Evolutionary conservation across 2,888 invertebrate species (phyloP).

Genomic region (Cantharis rustica): DNA sequence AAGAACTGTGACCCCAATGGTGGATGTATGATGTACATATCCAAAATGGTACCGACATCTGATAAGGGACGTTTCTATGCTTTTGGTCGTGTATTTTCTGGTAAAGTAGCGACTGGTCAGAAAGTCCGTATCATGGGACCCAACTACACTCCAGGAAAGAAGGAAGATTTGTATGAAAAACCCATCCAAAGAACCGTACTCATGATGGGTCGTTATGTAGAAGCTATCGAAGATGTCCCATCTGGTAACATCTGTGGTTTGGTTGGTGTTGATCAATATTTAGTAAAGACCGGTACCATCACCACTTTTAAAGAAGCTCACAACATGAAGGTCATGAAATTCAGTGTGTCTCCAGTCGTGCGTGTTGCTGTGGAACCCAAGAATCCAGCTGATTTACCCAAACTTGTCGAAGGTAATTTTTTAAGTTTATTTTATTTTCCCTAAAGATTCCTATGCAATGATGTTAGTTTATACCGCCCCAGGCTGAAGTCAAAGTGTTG

Average conservation of each 20-base stretch:
- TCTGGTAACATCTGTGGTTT: constrained; percentile 98
- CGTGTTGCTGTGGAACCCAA: constrained; percentile 99
- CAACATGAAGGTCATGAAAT: constrained; percentile 99
- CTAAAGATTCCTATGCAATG: neutral
- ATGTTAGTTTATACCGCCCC: constrained; percentile 37
- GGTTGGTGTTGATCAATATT: constrained; percentile 99
- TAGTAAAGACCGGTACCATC: constrained; percentile 99
- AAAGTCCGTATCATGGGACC: constrained; percentile 99
- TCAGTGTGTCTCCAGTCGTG: constrained; percentile 99
- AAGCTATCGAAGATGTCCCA: constrained; percentile 99
- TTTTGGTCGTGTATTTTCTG: constrained; percentile 99
- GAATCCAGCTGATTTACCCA: constrained; percentile 98
- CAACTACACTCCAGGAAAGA: constrained; percentile 97
- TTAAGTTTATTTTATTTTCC: too few relatives aligned
- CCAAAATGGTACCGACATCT: constrained; percentile 99
- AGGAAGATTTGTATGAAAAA: constrained; percentile 98
- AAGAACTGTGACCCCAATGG: constrained; percentile 95
- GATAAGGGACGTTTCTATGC: constrained; percentile 99
- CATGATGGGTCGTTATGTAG: constrained; percentile 99
- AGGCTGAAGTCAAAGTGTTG: constrained; percentile 29
- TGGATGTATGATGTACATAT: constrained; percentile 99
- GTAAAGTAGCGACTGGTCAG: constrained; percentile 84
- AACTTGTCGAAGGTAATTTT: constrained; percentile 83
- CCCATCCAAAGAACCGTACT: constrained; percentile 99
- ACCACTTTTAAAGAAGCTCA: constrained; percentile 99